Evolutionary conservation across 2,888 invertebrate genomes (phyloP).

Genomic region (Spicauda simplicius): DNA sequence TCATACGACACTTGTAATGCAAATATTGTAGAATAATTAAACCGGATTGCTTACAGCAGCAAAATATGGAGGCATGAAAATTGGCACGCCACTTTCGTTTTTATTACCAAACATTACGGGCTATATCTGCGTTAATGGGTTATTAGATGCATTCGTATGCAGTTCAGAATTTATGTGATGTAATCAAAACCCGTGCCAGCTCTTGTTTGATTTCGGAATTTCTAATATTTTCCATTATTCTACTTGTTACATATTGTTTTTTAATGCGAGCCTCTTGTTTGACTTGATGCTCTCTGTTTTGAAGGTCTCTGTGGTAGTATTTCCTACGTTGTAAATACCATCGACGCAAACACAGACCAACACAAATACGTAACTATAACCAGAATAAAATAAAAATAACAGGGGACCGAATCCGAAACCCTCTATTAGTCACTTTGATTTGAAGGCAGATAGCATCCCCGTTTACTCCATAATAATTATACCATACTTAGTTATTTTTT

Average conservation of each 20-base stretch:
- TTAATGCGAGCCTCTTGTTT: not conserved
- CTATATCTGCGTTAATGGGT: constrained; percentile 8
- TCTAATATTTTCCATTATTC: constrained; percentile 13
- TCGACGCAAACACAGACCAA: too few relatives aligned
- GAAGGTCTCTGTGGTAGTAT: too few relatives aligned
- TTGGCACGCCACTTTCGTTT: constrained; percentile 22
- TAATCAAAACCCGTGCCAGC: constrained; percentile 24
- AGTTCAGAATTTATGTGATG: constrained; percentile 21
- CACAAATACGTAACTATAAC: too few relatives aligned
- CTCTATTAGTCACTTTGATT: too few relatives aligned
- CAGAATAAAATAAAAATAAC: too few relatives aligned
- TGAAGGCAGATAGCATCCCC: too few relatives aligned
- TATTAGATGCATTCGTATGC: constrained; percentile 28
- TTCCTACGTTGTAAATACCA: too few relatives aligned
- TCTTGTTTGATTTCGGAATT: constrained; percentile 13
- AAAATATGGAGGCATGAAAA: constrained; percentile 14
- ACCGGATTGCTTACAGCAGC: not conserved
- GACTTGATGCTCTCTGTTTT: not conserved
- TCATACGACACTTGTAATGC: constrained; percentile 5
- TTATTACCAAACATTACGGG: constrained; percentile 25
- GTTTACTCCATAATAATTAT: too few relatives aligned
- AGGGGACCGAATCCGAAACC: too few relatives aligned
- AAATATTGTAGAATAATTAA: constrained; percentile 21
- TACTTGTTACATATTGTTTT: not conserved
- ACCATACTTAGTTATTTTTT: too few relatives aligned